Evolutionary conservation across 2,888 invertebrate genomes (phyloP).

Genomic region (Arctia plantaginis): DNA sequence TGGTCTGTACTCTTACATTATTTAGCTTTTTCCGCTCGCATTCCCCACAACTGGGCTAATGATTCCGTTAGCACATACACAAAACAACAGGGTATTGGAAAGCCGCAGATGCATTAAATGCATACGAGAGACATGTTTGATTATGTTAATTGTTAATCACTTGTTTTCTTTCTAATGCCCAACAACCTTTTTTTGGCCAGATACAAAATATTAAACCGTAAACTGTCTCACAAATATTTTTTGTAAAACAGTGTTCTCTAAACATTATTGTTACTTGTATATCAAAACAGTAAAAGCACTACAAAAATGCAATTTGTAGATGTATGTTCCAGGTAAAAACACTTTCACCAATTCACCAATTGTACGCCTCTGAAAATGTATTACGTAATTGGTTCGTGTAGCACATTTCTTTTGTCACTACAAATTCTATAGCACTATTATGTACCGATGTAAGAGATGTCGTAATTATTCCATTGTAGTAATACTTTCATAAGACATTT

Average conservation of each 20-base stretch:
- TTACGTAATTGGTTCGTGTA: slow-evolving; percentile 69
- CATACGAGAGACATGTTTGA: slow-evolving; percentile 52
- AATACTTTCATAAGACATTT: background rate
- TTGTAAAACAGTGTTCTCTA: background rate
- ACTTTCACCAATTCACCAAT: slow-evolving; percentile 76
- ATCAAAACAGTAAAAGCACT: background rate
- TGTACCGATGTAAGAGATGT: background rate
- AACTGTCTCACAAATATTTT: no score
- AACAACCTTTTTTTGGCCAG: slow-evolving; percentile 3
- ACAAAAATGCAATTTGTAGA: slow-evolving; percentile 18
- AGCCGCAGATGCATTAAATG: slow-evolving; percentile 59
- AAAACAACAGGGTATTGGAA: slow-evolving; percentile 78
- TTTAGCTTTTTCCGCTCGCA: slow-evolving; percentile 80
- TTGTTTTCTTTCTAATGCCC: background rate
- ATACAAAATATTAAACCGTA: background rate
- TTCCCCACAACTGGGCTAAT: slow-evolving; percentile 80
- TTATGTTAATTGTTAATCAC: slow-evolving; percentile 35
- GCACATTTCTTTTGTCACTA: slow-evolving; percentile 64
- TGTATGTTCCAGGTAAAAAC: slow-evolving; percentile 54
- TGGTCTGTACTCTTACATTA: slow-evolving; percentile 67
- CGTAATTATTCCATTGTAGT: background rate
- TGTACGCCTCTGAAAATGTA: slow-evolving; percentile 63
- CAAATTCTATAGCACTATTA: slow-evolving; percentile 17
- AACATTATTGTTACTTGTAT: background rate
- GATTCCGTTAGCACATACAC: slow-evolving; percentile 84